Conservation (phyloP, 2,113 vertebrate species). For the Gallinago media region DNA sequence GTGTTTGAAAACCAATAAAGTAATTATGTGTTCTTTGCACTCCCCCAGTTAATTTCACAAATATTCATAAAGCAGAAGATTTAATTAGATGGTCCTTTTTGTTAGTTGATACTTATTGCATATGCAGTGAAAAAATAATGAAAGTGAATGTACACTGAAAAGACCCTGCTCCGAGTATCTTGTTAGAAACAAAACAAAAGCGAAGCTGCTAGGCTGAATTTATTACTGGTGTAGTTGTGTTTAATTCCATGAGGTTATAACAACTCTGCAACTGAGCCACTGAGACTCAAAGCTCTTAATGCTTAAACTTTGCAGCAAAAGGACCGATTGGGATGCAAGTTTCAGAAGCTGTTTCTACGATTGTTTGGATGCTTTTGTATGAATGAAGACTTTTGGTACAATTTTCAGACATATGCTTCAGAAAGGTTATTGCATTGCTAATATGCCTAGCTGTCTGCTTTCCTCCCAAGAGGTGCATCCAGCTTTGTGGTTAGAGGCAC, state of each 20-base stretch:
- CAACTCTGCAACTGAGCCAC: background rate
- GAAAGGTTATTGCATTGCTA: background rate
- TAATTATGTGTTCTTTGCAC: background rate
- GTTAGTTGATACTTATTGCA: conserved; percentile 1
- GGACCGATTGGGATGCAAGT: background rate
- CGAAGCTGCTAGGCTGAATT: background rate
- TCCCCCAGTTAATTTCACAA: conserved; percentile 1
- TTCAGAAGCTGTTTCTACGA: background rate
- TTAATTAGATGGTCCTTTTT: conserved; percentile 13
- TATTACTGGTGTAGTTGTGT: background rate
- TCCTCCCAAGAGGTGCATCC: background rate
- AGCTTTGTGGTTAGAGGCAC: background rate
- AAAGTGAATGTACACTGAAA: background rate
- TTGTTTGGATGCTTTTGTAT: background rate
- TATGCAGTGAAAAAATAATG: background rate
- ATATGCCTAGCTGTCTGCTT: background rate
- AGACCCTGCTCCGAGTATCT: background rate
- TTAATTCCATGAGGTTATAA: background rate
- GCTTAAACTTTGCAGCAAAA: background rate
- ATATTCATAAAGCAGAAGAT: conserved; percentile 10
- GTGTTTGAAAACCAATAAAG: conserved; percentile 17
- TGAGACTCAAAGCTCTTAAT: background rate
- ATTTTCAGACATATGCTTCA: background rate
- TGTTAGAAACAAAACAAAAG: background rate
- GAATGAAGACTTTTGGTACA: background rate